Evolutionary conservation across 2,888 invertebrate genomes (phyloP), one percentile per base, ranked within the genome.

Genomic region (Troilus luridus): DNA sequence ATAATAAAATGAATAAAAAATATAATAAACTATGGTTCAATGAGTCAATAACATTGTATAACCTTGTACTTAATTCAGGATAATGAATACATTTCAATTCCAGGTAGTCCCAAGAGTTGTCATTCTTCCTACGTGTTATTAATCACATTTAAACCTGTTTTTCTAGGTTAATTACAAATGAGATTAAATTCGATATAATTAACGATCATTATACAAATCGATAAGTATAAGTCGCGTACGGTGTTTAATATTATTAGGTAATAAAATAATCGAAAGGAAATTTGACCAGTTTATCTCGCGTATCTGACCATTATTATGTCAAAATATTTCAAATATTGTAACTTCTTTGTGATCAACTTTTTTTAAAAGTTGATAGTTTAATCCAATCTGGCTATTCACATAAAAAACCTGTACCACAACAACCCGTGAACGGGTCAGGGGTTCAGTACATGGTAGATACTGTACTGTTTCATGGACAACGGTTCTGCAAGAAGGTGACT

Each of bases 101-200:
- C 19, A 77, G 9, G 72, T 77, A 77, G 17, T 41, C 72, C 41
- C 72, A 77, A 77, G 27, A 77, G 27, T 72, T 77, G 72, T 77
- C 72, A 77, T 41, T 77, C 72, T 77, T 77, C 41, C 41, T 77
- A 77, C 27, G 19, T 17, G 27, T 77, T 41, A 77, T 77, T 77
- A 77, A 77, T 77, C 72, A 77, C 17, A 77, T 77, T 77, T 9
- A 41, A 77, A 77, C 72, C 72, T 17, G 72, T 77, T 77, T 77
- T 77, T 77, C 72, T 77, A 77, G 72, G 72, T 41, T 77, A 77
- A 77, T 77, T 77, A 41, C 72, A 7, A 77, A 77, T 77, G 72
- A 21, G 27, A 77, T 77, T 77, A 17, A 77, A 77, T 77, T 77
- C 41, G 27, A 41, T 77, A 77, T 77, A 27, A 77, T 77, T 77